Percentiles rank a stretch among this genome's conserved stretches.
Evolutionary conservation across 2,888 invertebrate species (phyloP).

Genomic region (Frankliniella fusca): DNA sequence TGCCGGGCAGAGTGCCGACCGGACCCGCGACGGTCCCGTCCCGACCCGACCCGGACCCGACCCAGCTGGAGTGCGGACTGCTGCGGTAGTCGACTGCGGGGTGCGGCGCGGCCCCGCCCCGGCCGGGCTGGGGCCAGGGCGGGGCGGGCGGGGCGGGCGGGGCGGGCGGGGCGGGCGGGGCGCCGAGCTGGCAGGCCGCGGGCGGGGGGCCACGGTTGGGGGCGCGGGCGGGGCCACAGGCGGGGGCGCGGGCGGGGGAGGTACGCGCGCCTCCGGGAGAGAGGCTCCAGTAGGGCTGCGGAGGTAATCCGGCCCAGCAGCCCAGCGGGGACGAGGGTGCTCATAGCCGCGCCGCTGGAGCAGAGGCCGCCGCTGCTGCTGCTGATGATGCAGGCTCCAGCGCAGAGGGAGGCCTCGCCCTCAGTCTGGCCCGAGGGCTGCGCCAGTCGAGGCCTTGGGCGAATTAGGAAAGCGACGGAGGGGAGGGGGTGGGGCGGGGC

Average conservation of each 20-base stretch:
- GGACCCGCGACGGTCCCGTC: too few relatives aligned
- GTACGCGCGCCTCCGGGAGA: neutral
- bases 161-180: neutral
- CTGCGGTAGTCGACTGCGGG: neutral
- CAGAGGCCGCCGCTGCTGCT: too few relatives aligned
- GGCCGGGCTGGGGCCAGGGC: neutral
- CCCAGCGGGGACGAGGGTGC: neutral
- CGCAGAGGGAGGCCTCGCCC: too few relatives aligned
- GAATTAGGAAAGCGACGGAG: neutral
- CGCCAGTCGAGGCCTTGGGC: too few relatives aligned
- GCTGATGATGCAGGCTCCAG: too few relatives aligned
- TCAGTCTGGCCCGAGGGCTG: too few relatives aligned
- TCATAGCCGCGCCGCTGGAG: neutral
- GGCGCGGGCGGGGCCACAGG: neutral
- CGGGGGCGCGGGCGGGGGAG: neutral
- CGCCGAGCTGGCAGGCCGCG: neutral
- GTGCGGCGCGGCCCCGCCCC: neutral
- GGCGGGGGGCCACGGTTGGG: neutral
- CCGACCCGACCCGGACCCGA: neutral
- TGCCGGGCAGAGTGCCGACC: too few relatives aligned
- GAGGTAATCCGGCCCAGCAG: neutral
- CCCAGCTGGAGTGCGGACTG: neutral
- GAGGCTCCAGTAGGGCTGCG: neutral
- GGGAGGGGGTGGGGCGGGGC: neutral
- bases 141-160: neutral